Base-by-base conservation (phyloP, 2,797 vertebrate genomes). In the Myoxocephalus aenaeus region DNA sequence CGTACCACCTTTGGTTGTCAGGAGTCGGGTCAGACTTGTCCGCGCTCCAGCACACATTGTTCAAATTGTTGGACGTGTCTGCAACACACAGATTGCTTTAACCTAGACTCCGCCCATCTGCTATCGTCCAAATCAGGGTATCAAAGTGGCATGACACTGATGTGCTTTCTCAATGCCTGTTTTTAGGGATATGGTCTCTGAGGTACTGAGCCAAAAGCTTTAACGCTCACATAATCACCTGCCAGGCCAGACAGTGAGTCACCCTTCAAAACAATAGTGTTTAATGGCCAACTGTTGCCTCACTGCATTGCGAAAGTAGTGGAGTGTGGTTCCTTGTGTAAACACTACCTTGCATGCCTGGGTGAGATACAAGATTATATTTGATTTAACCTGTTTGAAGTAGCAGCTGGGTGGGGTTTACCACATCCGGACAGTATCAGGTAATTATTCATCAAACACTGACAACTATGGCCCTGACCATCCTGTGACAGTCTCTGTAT, bases 191-290 rank as follows among this genome's bases (percentile, higher is more conserved):
- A 83, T 79, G 73, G 83, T 85, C 67, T 73, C 46, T 32, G 42
- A 44, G 40, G 32, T 65, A 13, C 58, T 6, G 14, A 73, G 76
- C 73, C 75, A 82, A 70, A 76, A 71, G 48, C 73, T 77, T 0
- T 11, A 76, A 65, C 56, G 38, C 62, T 76, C 77, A 57, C 75
- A 68, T 29, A 75, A 73, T 81, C 57, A 69, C 83, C 81, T 74
- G 58, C 87, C 65, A 75, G 64, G 63, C 51, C 80, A 89, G 83
- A 86, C 83, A 53, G 20, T 86, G 78, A 89, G 42, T 89, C 86
- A 83, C 29, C 53, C 38, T 57, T 34, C 34, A 66, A 71, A 81
- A 83, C 48, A 79, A 83, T 81, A 44, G 65, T 46, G 42, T 75
- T 83, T 59, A 36, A 70, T 63, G 13, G 40, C 68, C 79, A 79